These are phyloP conservation scores for Pygmarrhopalites habei DNA, from an alignment of 1,140 invertebrate species.

Conservation along the genomic window DNA sequence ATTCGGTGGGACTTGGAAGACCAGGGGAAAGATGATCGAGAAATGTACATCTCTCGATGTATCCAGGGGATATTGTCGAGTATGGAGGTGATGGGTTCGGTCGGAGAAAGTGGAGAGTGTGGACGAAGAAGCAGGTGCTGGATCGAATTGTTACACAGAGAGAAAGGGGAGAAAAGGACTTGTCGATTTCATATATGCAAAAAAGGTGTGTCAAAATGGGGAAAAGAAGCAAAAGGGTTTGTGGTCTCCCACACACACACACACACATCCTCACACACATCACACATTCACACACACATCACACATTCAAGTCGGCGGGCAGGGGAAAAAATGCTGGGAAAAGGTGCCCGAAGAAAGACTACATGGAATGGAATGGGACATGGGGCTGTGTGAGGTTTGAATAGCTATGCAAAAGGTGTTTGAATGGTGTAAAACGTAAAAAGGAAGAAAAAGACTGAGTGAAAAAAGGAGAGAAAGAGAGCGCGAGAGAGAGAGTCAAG, in stretches of 20 bases:
- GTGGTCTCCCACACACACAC: not conserved
- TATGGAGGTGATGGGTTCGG: not conserved
- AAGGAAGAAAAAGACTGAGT: not conserved
- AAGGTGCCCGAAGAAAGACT: not conserved
- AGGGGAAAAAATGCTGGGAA: not conserved
- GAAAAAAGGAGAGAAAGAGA: constrained; percentile 13
- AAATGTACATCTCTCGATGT: too few species aligned
- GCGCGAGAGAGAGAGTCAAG: not conserved
- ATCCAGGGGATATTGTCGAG: too few species aligned
- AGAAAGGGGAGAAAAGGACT: not conserved
- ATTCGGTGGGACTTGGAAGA: too few species aligned
- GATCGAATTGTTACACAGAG: too few species aligned
- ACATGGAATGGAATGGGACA: not conserved
- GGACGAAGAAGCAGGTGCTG: constrained; percentile 7
- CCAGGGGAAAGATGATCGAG: too few species aligned
- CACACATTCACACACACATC: not conserved
- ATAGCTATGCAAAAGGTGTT: not conserved
- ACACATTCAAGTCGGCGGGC: too few species aligned
- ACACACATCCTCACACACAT: not conserved
- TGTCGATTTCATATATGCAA: constrained; percentile 8
- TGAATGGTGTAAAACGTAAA: not conserved
- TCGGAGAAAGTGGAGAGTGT: too few species aligned
- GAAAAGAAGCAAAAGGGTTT: not conserved
- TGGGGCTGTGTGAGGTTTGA: not conserved
- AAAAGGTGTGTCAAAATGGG: constrained; percentile 4